Evolutionary conservation across 2,113 vertebrate genomes (phyloP), one percentile per base, ranked within the genome.

Genomic region (Tauraco erythrolophus): DNA sequence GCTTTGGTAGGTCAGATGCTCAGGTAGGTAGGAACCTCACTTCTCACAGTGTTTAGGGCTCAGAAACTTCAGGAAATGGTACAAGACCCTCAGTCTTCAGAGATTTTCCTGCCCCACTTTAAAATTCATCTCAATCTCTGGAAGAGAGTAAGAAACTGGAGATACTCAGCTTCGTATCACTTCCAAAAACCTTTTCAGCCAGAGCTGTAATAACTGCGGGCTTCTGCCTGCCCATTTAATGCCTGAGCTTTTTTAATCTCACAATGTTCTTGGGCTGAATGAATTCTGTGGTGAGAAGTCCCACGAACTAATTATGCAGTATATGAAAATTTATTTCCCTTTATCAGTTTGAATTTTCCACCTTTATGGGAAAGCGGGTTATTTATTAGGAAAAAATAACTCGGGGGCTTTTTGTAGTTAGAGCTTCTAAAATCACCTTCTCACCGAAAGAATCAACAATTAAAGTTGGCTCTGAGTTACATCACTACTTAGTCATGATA

Each of bases 401-500:
- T 88, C 13, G 0, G 2, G 56, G 76, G n/a, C 35, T 89, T 92
- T 92, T 78, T 53, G 57, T 31, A 75, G 91, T 71, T 56, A 75
- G 3, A 81, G 72, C 77, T 91, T 51, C 89, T 92, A 45, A 86
- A 50, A 66, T 87, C 86, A 68, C 69, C 86, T 92, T 69, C 91
- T 51, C 84, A 17, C 50, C 4, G 24, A 61, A 74, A 62, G 71
- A 92, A 94, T 87, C 92, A 93, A 91, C 94, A 95, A 97, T 96
- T 96, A 94, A 96, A 85, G 77, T n/a, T 65, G 71, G 65, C 84
- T 87, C 70, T 77, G 95, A 93, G 84, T 84, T 96, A 75, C 94
- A 77, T 89, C 94, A 84, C 84, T 89, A 79, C 92, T 97, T 94
- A 96, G 88, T 57, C 85, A 53, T 95, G 95, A 97, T 80, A 94